Base-by-base conservation (phyloP, 1,140 invertebrate species). In the Drosophila burlai region DNA sequence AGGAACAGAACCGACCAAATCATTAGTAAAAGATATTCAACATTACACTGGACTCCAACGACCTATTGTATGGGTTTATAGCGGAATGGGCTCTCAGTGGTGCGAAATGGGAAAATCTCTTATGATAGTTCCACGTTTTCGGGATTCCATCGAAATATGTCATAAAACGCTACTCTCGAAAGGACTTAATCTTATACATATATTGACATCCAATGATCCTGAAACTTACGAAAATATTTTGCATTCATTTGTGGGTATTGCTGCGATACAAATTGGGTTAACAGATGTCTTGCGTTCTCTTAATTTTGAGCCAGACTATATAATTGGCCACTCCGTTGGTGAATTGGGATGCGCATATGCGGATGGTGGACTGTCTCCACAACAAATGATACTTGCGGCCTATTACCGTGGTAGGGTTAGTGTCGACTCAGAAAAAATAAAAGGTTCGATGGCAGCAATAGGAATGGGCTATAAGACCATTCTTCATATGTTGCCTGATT, bases 11-110 rank as follows among this genome's bases (percentile, higher is more conserved):
- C 95, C 67, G 69, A 76, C 93, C 3, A 93, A 94, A 3, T 77
- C 93, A 0, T 43, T 94, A 10, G 83, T 92, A 2, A 93, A 93
- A 63, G 94, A 95, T 46, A 93, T 95, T 13, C 93, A 95, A 54
- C 94, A 95, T 91, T 96, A 94, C 87, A 93, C 94, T 0, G 95
- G 95, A 1, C 93, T 94, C 8, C 94, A 94, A 63, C 93, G 74
- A 16, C 97, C 97, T 18, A 93, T 99, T 0, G 98, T 97, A 94
- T 98, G 97, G 93, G 95, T 98, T 11, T 99, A 98, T 93, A 96
- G 97, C 71, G 97, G 97, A 55, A 97, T 99, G 97, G 97, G 97
- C 7, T 96, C 96, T 1, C 97, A 98, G 84, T 98, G 97, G 97
- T 91, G 95, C 31, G 95, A 96, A 50, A 98, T 98, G 97, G 97